A percentile compares a stretch with the other conserved stretches of the same genome.
Evolutionary conservation across 2,797 vertebrate species (phyloP).

Genomic region (Spinus olivaceus): DNA sequence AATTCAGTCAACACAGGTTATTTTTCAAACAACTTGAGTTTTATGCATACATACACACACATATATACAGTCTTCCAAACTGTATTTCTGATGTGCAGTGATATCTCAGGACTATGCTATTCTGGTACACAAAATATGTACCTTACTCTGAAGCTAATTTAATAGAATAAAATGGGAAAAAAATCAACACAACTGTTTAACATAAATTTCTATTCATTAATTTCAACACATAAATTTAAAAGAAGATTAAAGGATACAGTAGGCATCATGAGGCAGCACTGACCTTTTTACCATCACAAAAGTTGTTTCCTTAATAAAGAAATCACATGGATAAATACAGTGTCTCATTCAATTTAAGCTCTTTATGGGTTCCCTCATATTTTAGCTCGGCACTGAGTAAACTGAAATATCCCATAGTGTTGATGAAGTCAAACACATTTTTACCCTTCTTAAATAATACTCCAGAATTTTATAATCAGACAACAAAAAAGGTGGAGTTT

Average conservation of each 20-base stretch:
- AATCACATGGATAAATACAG: neutral
- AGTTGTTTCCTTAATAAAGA: constrained; percentile 10
- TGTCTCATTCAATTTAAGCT: neutral
- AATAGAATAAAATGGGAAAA: neutral
- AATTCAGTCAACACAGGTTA: constrained; percentile 27
- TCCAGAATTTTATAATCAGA: neutral
- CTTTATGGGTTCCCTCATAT: neutral
- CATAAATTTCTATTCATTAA: neutral
- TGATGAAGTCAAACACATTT: neutral
- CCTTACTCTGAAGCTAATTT: constrained; percentile 17
- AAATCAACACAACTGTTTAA: neutral
- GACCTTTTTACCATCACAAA: constrained; percentile 15
- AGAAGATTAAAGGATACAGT: neutral
- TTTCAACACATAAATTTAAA: constrained; percentile 8
- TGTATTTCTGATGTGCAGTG: neutral
- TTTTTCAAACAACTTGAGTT: constrained; percentile 13
- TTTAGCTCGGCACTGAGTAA: neutral
- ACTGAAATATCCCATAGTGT: neutral
- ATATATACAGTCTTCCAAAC: neutral
- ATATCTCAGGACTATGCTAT: neutral
- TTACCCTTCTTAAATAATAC: neutral
- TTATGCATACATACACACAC: neutral
- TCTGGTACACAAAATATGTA: neutral
- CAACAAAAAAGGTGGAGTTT: neutral
- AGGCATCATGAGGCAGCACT: neutral